These are phyloP conservation scores for Paradoxurus hermaphroditus DNA, from an alignment of 2,113 vertebrate genomes.

Conservation along the genomic window DNA sequence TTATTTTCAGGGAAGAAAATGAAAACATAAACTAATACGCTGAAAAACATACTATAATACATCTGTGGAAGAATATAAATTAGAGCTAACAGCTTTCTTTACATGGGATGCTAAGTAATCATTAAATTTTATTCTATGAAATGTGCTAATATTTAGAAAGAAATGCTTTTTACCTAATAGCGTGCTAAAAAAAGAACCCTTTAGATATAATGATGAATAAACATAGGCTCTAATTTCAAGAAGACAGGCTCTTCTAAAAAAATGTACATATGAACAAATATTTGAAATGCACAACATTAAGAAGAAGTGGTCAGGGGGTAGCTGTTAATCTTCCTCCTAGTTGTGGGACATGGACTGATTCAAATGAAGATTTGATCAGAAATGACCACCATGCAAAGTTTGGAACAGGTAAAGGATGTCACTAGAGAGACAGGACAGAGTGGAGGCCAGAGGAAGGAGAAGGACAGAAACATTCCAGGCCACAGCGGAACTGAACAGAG, in stretches of 20 bases:
- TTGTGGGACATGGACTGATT: background rate
- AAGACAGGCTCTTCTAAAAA: background rate
- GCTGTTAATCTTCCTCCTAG: background rate
- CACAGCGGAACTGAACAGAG: background rate
- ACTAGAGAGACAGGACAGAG: background rate
- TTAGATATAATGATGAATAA: background rate
- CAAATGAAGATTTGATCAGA: background rate
- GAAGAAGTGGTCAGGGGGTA: background rate
- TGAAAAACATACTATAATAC: background rate
- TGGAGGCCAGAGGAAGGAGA: background rate
- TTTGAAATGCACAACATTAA: background rate
- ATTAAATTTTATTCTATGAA: background rate
- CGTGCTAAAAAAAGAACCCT: background rate
- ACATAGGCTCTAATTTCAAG: background rate
- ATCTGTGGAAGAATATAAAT: background rate
- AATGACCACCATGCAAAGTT: background rate
- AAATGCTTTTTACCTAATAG: background rate
- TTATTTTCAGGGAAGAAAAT: background rate
- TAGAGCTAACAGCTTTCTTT: background rate
- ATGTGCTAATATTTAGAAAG: background rate
- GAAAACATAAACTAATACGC: background rate
- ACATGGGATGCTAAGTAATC: background rate
- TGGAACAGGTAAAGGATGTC: background rate
- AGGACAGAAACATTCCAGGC: background rate
- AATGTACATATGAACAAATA: background rate